Base-by-base conservation (phyloP, 1,140 invertebrate species). In the Spodoptera litura region DNA sequence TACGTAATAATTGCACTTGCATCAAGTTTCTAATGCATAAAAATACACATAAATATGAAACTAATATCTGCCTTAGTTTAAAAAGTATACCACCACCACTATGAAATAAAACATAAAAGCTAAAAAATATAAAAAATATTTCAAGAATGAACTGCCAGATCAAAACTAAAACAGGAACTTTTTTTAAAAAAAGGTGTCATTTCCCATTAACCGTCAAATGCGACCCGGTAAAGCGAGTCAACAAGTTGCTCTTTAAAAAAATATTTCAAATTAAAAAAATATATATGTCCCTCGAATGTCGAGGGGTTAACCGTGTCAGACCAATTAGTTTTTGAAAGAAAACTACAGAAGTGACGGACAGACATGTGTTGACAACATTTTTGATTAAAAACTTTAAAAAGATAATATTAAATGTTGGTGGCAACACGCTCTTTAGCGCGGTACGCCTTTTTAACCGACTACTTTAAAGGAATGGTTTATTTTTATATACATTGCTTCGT, bases 271-370 rank as follows among this genome's bases (percentile, higher is more conserved):
- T 84, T 82, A 84, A 87, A 85, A 83, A 92, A 88, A 87, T 81
- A 86, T 81, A 68, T 76, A 78, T 83, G 83, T 83, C 80, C 75
- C 85, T 81, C 79, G 85, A 83, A 80, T 73, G 79, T 80, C 78
- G 79, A 77, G 74, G 79, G 89, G 88, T 87, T 90, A 84, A 87
- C 62, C 82, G 84, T 87, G 91, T 91, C 92, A 93, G 87, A 93
- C 91, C 92, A 93, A 94, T 94, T 94, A 94, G 92, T 92, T 87
- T 75, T 82, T 89, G 88, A 92, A 92, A 91, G 88, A 90, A 88
- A 85, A 80, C 81, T 82, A 80, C 79, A 83, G 84, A 78, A 84
- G 84, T 83, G 88, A 85, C 87, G 90, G 91, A 90, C 90, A 91
- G 61, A 73, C 75, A 80, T 80, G 68, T 78, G 61, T 64, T 77